Evolutionary conservation across 1,140 invertebrate species (phyloP).

Genomic region (Rhagoletis pomonella): DNA sequence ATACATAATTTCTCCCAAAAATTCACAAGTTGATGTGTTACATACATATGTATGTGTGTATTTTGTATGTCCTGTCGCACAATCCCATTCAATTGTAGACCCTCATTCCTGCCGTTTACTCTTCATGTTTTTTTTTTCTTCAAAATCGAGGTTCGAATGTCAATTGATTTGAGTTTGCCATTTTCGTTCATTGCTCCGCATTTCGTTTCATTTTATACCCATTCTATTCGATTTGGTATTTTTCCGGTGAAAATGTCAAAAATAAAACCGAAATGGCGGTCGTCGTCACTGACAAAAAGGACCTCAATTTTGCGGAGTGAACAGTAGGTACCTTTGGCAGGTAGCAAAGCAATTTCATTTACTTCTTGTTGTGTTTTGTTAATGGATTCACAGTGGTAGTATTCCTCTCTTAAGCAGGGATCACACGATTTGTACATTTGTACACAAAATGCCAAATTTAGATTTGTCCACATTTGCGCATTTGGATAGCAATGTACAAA

Average conservation of each 20-base stretch:
- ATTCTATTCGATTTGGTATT: neutral
- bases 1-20: neutral
- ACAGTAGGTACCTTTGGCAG: neutral
- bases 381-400: neutral
- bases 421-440: no score
- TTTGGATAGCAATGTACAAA: no score
- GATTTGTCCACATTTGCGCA: no score
- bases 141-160: conserved; percentile 56
- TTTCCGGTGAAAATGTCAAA: conserved; percentile 43
- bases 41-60: neutral
- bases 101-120: conserved; percentile 9
- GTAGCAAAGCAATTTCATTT: conserved; percentile 45
- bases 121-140: conserved; percentile 8
- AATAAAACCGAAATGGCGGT: conserved; percentile 51
- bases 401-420: neutral
- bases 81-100: neutral
- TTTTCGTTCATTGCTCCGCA: conserved; percentile 43
- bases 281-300: conserved; percentile 25
- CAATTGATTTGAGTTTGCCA: conserved; percentile 56
- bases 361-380: conserved; percentile 21
- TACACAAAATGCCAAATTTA: no score
- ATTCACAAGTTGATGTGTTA: neutral
- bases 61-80: neutral
- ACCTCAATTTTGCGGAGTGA: neutral
- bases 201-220: conserved; percentile 15